phyloP scores from a whole-genome alignment of 2,113 vertebrate genomes.

The Callocephalon fimbriatum region DNA sequence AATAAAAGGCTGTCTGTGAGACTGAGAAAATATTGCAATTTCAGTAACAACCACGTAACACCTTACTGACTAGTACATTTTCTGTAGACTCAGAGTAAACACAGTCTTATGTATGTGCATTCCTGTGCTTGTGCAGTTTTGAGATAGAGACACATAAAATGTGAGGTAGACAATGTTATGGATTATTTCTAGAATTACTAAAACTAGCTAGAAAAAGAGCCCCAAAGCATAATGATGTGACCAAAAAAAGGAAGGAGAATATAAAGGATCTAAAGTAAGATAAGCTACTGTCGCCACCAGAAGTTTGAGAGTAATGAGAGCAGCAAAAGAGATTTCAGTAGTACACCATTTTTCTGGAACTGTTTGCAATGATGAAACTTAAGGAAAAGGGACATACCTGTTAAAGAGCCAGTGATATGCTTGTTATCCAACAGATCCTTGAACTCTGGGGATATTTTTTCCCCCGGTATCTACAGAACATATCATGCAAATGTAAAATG shows the following conservation, averaged over 20 bases:
- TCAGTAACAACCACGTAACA: not conserved
- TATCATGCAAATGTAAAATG: rapidly evolving
- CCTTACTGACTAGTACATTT: not conserved
- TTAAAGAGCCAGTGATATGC: not conserved
- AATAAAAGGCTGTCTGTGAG: not conserved
- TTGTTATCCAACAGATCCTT: not conserved
- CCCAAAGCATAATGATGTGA: not conserved
- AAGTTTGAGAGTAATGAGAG: not conserved
- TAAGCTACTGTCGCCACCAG: not conserved
- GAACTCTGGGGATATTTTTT: not conserved
- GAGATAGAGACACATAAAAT: not conserved
- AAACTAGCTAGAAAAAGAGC: not conserved
- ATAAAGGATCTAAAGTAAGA: not conserved
- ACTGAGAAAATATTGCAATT: not conserved
- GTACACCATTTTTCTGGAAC: not conserved
- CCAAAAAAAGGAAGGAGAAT: not conserved
- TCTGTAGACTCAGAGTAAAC: not conserved
- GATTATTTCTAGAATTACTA: not conserved
- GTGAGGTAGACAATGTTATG: not conserved
- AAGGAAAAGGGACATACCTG: not conserved
- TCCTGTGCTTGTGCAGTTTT: not conserved
- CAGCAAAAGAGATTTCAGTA: not conserved
- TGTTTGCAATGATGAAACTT: not conserved
- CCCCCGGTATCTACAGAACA: not conserved
- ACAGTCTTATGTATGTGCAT: rapidly evolving